A percentile compares a stretch with the other conserved stretches of the same genome.
Evolutionary conservation across 30 jellyfish, hydroid and myxozoan species (phyloP).

Genomic region (Pseudorhiza aurosa): DNA sequence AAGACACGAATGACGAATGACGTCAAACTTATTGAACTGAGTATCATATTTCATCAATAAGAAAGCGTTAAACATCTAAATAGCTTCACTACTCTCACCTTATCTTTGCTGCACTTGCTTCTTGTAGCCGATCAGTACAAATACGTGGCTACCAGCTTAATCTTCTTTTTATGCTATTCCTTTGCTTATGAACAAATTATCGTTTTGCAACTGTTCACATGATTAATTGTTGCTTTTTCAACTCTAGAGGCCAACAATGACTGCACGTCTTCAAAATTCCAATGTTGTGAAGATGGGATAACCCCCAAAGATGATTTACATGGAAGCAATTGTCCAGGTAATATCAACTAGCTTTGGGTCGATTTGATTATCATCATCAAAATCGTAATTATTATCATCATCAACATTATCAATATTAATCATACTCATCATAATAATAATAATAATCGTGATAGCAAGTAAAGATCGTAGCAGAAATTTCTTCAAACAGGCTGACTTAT

Average conservation of each 20-base stretch:
- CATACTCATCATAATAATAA: not conserved
- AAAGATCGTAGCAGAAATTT: not conserved
- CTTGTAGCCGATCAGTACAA: no score
- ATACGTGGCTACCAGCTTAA: no score
- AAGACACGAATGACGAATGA: no score
- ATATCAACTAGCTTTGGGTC: not conserved
- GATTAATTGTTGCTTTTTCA: not conserved
- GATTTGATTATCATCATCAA: not conserved
- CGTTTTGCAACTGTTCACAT: no score
- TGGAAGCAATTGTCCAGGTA: constrained; percentile 68
- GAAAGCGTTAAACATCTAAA: no score
- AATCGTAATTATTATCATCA: not conserved
- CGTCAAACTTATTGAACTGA: no score
- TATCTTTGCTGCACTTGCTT: no score
- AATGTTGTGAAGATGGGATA: constrained; percentile 54
- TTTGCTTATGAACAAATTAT: no score
- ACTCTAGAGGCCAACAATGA: constrained; percentile 2
- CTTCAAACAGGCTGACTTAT: not conserved
- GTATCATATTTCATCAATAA: no score
- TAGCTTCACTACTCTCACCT: no score
- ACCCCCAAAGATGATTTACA: constrained; percentile 27
- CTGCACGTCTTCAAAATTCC: constrained; percentile 18
- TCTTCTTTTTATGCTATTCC: no score
- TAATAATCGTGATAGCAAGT: not conserved
- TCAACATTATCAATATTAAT: not conserved